Conservation (phyloP, 2,888 invertebrate species). For the Xestia xanthographa region DNA sequence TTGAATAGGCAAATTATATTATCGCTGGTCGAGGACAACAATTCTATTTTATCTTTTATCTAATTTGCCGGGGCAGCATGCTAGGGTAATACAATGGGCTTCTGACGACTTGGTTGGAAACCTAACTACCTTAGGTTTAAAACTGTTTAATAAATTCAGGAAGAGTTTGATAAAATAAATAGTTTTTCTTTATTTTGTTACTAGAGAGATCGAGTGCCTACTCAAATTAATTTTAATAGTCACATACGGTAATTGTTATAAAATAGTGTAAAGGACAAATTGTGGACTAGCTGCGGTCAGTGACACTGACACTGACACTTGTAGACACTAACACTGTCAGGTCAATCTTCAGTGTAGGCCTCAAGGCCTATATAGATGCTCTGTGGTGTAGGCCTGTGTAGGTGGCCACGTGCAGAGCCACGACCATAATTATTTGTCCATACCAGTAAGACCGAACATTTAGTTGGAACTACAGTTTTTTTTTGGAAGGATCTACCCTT, state of each 20-base stretch:
- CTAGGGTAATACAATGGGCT: slow-evolving; percentile 15
- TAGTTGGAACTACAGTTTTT: neutral
- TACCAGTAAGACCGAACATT: neutral
- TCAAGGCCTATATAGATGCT: no score
- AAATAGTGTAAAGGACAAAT: neutral
- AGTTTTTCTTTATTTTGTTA: neutral
- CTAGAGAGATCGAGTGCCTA: neutral
- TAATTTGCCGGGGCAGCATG: slow-evolving; percentile 29
- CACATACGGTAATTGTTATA: neutral
- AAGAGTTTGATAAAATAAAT: neutral
- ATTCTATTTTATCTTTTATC: slow-evolving; percentile 51
- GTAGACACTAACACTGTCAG: neutral
- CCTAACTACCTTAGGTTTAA: neutral
- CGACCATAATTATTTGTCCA: no score
- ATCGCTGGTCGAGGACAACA: slow-evolving; percentile 42
- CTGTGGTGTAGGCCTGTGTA: neutral
- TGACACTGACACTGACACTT: neutral
- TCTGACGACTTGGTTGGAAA: slow-evolving; percentile 23
- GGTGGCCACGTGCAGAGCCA: neutral
- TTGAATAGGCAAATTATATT: slow-evolving; percentile 49
- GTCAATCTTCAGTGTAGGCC: neutral
- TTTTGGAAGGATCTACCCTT: neutral
- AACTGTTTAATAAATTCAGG: neutral
- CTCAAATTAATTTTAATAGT: neutral
- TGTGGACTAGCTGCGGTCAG: neutral